Percentiles rank a stretch among this genome's conserved stretches.
phyloP scores from a whole-genome alignment of 2,113 vertebrate species.

The Pelecanus crispus region DNA sequence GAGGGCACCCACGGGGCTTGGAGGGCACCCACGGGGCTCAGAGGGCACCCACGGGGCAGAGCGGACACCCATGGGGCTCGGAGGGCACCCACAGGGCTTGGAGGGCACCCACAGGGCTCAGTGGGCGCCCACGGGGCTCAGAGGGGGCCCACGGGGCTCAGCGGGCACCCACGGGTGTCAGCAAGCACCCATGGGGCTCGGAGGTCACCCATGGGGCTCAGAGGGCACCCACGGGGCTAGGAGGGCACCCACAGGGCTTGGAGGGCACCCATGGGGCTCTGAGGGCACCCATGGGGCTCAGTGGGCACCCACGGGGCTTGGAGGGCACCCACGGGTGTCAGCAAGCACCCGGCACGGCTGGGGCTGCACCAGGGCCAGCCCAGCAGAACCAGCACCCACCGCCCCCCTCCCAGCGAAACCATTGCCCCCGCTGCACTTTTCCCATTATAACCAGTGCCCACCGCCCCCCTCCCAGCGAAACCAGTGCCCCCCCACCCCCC shows the following conservation, averaged over 20 bases:
- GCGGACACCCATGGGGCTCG: background rate
- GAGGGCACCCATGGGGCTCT: background rate
- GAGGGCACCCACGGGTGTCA: too few relatives aligned
- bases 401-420: background rate
- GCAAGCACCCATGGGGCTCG: too few relatives aligned
- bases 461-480: background rate
- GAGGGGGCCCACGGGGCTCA: background rate
- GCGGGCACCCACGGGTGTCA: too few relatives aligned
- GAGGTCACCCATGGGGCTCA: background rate
- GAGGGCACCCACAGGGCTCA: background rate
- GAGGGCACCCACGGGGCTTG: background rate
- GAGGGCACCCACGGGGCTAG: too few relatives aligned
- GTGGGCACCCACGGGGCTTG: background rate
- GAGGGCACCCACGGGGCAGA: too few relatives aligned
- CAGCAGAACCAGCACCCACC: background rate
- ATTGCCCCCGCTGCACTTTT: constrained; percentile 68
- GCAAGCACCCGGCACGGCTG: background rate
- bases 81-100: background rate
- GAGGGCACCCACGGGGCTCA: too few relatives aligned
- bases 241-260: background rate
- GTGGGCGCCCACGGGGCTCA: too few relatives aligned
- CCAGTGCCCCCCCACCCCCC: too few relatives aligned
- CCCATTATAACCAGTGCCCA: too few relatives aligned
- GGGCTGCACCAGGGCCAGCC: background rate
- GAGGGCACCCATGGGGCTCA: too few relatives aligned